Percentiles rank a stretch among this genome's conserved stretches.
These are phyloP conservation scores for Oplegnathus fasciatus DNA, from an alignment of 2,113 vertebrate genomes.

Conservation along the genomic window DNA sequence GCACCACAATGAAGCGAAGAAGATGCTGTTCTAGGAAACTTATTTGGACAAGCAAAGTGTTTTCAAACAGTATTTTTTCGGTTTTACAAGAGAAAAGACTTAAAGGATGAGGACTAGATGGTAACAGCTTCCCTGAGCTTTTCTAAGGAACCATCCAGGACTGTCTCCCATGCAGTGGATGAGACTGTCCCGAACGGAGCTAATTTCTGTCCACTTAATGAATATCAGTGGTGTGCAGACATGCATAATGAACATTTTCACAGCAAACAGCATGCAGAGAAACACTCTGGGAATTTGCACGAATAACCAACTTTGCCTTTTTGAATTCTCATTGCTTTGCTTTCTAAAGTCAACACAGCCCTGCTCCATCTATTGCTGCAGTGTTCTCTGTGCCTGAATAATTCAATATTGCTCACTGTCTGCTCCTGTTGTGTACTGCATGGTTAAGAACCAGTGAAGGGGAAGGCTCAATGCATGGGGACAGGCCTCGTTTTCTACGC, in stretches of 20 bases:
- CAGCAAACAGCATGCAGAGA: slow-evolving; percentile 5
- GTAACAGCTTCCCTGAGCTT: background rate
- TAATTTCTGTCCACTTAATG: background rate
- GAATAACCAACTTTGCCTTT: slow-evolving; percentile 40
- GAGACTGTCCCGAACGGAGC: no score
- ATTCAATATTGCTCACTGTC: slow-evolving; percentile 78
- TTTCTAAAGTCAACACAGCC: slow-evolving; percentile 47
- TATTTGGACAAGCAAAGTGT: background rate
- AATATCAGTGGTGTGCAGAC: background rate
- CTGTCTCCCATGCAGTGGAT: background rate
- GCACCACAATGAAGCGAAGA: background rate
- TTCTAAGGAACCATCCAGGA: background rate
- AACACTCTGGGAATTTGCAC: slow-evolving; percentile 19
- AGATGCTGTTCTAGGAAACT: background rate
- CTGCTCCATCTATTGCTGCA: slow-evolving; percentile 26
- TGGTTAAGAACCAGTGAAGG: slow-evolving; percentile 76
- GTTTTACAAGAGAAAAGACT: background rate
- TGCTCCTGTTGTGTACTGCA: slow-evolving; percentile 73
- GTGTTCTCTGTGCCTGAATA: slow-evolving; percentile 74
- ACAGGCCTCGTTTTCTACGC: slow-evolving; percentile 74
- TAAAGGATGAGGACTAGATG: background rate
- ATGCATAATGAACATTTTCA: slow-evolving; percentile 11
- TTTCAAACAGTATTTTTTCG: background rate
- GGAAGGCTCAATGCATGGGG: slow-evolving; percentile 75
- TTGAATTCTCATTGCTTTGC: slow-evolving; percentile 35